Base-by-base conservation (phyloP, 2,113 vertebrate genomes). In the Chitala chitala region DNA sequence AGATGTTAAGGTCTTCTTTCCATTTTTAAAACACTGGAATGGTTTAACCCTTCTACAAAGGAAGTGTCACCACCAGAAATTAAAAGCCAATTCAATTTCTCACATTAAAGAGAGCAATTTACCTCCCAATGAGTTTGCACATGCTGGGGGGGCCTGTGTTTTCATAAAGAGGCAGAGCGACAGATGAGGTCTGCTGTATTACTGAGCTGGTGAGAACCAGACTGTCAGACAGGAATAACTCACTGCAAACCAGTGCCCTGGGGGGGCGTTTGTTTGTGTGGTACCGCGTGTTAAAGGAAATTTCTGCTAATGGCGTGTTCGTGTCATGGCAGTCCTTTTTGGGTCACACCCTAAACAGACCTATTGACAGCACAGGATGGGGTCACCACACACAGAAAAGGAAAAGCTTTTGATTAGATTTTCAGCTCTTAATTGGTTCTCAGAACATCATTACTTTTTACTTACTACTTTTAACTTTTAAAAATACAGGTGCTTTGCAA, bases 71-170 rank as follows among this genome's bases (percentile, higher is more conserved):
- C 42, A 17, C 64, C 64, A 68, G 42, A 68, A 68, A 68, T 68
- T 68, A 68, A 48, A 68, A 46, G 64, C 64, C 40, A 68, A 68
- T 68, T 68, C 42, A 68, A 46, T 68, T 68, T 68, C 64, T 68
- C 64, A 68, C 64, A 68, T 68, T 68, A 68, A 68, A 68, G 24
- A 24, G 64, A 68, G 42, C 64, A 68, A 68, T 68, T 68, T 68
- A 68, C 42, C 64, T 68, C 64, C 42, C 42, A 68, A 68, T 46
- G 64, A 46, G 42, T 46, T 42, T n/a, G 42, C 24, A 38, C 42
- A 29, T 68, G 20, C 64, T 44, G 8, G 10, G 24, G n/a, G n/a
- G 22, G 12, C 24, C 46, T 68, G 40, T 48, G 22, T 68, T 68
- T 20, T 20, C 29, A 68, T 48, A 46, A 46, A 46, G n/a, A 26